Base-by-base conservation (phyloP, 2,113 vertebrate genomes). In the Plecturocebus donacophilus region DNA sequence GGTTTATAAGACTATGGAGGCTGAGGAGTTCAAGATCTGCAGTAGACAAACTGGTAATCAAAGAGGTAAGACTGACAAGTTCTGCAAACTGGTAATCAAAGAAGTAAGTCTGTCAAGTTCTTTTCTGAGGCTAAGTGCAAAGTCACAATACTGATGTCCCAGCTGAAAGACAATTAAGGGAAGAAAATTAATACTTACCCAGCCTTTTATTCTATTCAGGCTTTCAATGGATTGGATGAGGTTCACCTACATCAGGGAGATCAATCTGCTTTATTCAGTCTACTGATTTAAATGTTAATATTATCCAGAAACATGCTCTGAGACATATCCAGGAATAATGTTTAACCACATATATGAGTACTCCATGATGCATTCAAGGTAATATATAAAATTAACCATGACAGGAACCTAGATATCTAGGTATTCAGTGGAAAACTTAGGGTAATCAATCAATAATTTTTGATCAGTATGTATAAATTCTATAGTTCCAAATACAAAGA, bases 181-280 rank as follows among this genome's bases (percentile, higher is more conserved):
- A 23, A 77, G 68, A 83, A 70, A 91, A 32, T 79, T 47, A 25
- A 38, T 88, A 52, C 45, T 61, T 45, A 30, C 13, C 35, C 13
- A 87, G 12, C 6, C 35, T 45, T 91, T 30, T 45, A 25, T 38
- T 86, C 16, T 3, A 58, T 25, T 73, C 0, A 49, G 16, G 16
- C 10, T 25, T 76, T 91, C 23, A 25, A 1, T 35, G 2, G 3
- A 68, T 38, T 35, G 11, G 12, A 21, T 52, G 12, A 42, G 25
- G 1, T 20, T 9, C 17, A 32, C 6, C 6, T 8, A 38, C 13
- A 20, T 11, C 42, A 21, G 45, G 16, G 2, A 77, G n/a, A 2
- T 6, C 16, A 76, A 76, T 87, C 11, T 56, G 12, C 42, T 76
- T 75, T 56, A 45, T 35, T 56, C 56, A 80, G 3, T 64, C n/a